These are phyloP conservation scores for Ia io DNA, from an alignment of 2,113 vertebrate genomes.

Conservation along the genomic window DNA sequence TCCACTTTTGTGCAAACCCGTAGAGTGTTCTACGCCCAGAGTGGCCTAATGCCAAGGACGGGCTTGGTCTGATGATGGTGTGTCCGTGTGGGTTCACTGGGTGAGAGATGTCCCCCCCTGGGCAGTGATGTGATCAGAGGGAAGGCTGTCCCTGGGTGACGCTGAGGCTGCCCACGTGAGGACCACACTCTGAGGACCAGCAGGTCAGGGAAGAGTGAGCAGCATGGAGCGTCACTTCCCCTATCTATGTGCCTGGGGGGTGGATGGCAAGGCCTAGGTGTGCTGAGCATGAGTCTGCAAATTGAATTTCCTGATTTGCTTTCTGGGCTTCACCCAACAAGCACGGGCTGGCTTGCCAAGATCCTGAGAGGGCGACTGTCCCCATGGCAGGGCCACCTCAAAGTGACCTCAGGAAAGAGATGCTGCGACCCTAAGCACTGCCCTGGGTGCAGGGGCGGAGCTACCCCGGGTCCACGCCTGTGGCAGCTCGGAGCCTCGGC, in stretches of 20 bases:
- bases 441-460: no score
- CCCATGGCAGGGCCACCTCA: neutral
- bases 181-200: neutral
- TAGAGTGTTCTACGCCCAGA: accelerated
- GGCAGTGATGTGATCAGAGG: no score
- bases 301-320: conserved; percentile 59
- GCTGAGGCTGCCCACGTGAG: neutral
- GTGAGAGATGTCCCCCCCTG: neutral
- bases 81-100: neutral
- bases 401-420: neutral
- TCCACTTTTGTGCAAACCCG: neutral
- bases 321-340: conserved; percentile 50
- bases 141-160: neutral
- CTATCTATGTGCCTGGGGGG: neutral
- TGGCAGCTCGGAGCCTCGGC: neutral
- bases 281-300: conserved; percentile 48
- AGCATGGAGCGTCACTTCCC: neutral
- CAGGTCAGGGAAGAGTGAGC: neutral
- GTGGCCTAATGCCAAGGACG: neutral
- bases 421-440: neutral
- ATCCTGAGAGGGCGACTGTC: neutral
- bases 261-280: neutral
- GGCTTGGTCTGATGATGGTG: neutral
- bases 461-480: neutral
- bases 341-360: conserved; percentile 27